These are phyloP conservation scores for Elaphurus davidianus DNA, from an alignment of 2,113 vertebrate genomes.

Conservation along the genomic window DNA sequence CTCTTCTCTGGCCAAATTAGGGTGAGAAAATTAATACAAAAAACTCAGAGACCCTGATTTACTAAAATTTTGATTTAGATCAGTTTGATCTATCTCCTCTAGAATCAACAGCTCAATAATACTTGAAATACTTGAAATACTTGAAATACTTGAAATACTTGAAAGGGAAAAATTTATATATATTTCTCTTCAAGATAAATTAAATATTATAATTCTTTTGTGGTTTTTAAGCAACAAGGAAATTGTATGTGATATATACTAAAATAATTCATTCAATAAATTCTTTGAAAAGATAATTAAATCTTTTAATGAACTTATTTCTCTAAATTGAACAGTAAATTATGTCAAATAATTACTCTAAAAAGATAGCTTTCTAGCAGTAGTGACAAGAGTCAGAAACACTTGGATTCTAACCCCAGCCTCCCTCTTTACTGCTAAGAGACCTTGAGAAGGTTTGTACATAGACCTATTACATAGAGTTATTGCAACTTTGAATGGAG, in stretches of 20 bases:
- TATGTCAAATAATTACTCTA: background rate
- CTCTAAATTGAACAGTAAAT: background rate
- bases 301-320: conserved; percentile 5
- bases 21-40: background rate
- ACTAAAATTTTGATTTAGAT: background rate
- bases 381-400: background rate
- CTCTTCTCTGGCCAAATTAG: background rate
- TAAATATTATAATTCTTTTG: background rate
- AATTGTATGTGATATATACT: background rate
- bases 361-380: background rate
- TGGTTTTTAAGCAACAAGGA: background rate
- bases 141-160: no score
- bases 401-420: background rate
- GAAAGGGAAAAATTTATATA: background rate
- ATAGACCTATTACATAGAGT: no score
- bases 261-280: conserved; percentile 3
- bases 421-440: background rate
- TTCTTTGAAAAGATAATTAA: background rate
- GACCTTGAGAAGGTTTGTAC: background rate
- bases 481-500: background rate
- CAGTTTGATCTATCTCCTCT: background rate
- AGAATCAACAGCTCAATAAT: conserved; percentile 26
- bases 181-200: background rate
- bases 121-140: no score
- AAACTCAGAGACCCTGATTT: background rate